Evolutionary conservation across 2,888 invertebrate species (phyloP).

Genomic region (Podabrus alpinus): DNA sequence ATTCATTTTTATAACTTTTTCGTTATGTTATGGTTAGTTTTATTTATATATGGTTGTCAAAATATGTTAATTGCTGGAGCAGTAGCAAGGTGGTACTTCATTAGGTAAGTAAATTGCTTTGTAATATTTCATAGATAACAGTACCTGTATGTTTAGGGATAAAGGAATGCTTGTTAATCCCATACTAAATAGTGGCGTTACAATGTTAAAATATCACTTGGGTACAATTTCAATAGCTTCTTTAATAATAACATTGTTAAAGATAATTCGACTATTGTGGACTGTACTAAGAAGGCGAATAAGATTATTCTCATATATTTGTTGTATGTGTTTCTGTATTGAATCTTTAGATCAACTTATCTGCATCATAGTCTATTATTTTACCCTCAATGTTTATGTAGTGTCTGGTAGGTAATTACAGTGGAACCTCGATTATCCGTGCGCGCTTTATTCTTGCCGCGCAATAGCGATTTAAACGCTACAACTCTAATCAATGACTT

Average conservation of each 20-base stretch:
- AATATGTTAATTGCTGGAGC: conserved; percentile 65
- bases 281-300: conserved; percentile 59
- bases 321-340: too few species aligned
- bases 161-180: conserved; percentile 56
- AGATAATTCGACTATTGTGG: not conserved
- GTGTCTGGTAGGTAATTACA: conserved; percentile 64
- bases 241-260: conserved; percentile 66
- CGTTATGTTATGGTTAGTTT: conserved; percentile 62
- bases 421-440: too few species aligned
- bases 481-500: too few species aligned
- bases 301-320: conserved; percentile 66
- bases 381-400: conserved; percentile 73
- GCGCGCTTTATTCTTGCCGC: too few species aligned
- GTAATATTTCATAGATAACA: not conserved
- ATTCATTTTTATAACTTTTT: conserved; percentile 55
- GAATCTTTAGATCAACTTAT: not conserved
- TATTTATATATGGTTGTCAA: conserved; percentile 65
- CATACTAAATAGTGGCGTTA: conserved; percentile 55
- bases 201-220: conserved; percentile 68
- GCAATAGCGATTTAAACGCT: too few species aligned
- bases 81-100: conserved; percentile 66
- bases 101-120: conserved; percentile 52
- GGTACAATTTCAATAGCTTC: conserved; percentile 80
- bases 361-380: conserved; percentile 56
- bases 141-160: conserved; percentile 48